Conservation (phyloP, 2,797 vertebrate species). For the Aphelocoma californica region DNA sequence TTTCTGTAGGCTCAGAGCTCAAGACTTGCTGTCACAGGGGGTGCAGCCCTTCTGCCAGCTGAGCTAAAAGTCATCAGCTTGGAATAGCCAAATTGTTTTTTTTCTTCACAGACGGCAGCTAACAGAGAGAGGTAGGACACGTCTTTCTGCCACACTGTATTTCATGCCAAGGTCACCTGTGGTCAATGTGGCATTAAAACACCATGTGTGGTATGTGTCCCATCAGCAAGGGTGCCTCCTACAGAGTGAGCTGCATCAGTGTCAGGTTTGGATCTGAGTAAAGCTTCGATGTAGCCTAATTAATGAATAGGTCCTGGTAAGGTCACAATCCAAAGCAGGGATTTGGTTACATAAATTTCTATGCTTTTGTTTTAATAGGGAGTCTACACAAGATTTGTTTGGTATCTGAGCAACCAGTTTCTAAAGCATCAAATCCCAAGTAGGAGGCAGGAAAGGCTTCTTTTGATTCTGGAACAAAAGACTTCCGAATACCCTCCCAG, state of each 20-base stretch:
- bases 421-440: conserved; percentile 57
- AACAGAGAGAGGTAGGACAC: background rate
- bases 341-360: conserved; percentile 15
- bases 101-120: background rate
- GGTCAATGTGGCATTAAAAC: background rate
- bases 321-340: background rate
- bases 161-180: background rate
- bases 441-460: conserved; percentile 48
- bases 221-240: background rate
- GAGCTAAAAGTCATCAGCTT: background rate
- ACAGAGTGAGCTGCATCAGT: background rate
- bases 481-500: conserved; percentile 26
- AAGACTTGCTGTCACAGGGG: background rate
- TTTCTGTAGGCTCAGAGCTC: background rate
- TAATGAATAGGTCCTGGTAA: background rate
- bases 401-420: conserved; percentile 71
- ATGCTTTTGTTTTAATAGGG: conserved; percentile 23
- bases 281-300: background rate
- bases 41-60: background rate
- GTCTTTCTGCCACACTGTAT: background rate
- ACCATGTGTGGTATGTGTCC: background rate
- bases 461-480: conserved; percentile 66
- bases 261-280: background rate
- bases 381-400: conserved; percentile 47
- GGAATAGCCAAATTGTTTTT: background rate